Conservation (phyloP, 2,797 vertebrate species). For the Naso thynnoides region DNA sequence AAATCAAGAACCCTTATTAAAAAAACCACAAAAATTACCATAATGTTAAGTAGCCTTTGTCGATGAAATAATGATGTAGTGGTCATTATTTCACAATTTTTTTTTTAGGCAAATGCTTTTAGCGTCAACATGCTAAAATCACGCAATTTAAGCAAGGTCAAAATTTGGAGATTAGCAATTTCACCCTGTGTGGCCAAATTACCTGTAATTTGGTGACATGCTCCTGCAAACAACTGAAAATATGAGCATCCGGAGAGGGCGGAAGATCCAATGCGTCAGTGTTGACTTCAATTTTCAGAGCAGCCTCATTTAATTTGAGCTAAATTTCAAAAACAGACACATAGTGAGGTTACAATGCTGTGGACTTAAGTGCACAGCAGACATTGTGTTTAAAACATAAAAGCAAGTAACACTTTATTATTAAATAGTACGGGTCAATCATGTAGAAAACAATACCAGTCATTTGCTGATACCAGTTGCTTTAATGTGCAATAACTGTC, state of each 20-base stretch:
- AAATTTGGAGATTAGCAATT: neutral
- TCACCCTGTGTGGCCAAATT: slow-evolving; percentile 21
- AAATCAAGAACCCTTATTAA: neutral
- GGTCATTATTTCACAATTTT: neutral
- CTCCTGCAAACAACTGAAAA: slow-evolving; percentile 88
- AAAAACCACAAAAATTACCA: neutral
- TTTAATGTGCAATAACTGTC: neutral
- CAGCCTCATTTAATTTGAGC: slow-evolving; percentile 86
- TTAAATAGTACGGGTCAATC: neutral
- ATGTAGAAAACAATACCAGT: neutral
- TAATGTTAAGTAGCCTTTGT: neutral
- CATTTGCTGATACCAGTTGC: neutral
- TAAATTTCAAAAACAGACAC: slow-evolving; percentile 45
- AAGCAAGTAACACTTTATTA: neutral
- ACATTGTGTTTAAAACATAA: neutral
- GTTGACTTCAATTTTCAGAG: slow-evolving; percentile 89
- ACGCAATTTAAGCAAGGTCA: neutral
- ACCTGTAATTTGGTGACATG: slow-evolving; percentile 94
- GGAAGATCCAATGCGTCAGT: slow-evolving; percentile 82
- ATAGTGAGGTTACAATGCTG: neutral
- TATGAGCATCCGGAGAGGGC: slow-evolving; percentile 80
- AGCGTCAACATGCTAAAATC: neutral
- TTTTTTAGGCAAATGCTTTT: slow-evolving; percentile 16
- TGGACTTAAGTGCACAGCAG: neutral
- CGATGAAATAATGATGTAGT: neutral